Evolutionary conservation across 1,140 invertebrate species (phyloP), one percentile per base, ranked within the genome.

Genomic region (Penaeus japonicus): DNA sequence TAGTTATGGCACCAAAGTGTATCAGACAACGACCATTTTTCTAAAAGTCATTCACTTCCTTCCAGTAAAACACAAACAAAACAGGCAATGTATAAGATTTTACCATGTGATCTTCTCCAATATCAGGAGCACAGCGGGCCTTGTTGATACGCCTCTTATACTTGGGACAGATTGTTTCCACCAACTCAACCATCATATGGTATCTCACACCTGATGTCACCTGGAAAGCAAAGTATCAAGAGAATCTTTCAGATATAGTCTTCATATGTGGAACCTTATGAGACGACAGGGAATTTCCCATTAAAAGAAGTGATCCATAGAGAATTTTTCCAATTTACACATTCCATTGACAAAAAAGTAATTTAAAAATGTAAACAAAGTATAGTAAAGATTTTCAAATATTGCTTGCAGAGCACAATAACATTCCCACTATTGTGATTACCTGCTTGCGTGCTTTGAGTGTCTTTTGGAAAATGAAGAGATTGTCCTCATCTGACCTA

Each of bases 91-190:
- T 47, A n/a, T 2, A 62, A 24, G 12, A 73, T 18, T 53, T 78
- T 89, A 90, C 90, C 90, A 87, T 77, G n/a, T 62, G 73, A 47
- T 90, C 90, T 65, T 90, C 90, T 7, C 87, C 85, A 85, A 89
- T 86, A 59, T 90, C 90, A 30, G 88, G 85, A 18, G 57, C 35
- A 54, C 90, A 90, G 57, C 90, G 90, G 30, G 88, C 24, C 65
- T 90, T 90, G 70, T 90, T 77, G 87, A 90, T 90, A 47, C 82
- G 79, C 32, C 84, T 80, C 75, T 90, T 90, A 85, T 90, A 90
- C 80, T 90, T 90, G 54, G 90, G 90, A 54, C 90, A 90, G 24
- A 90, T 84, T 22, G 90, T 90, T 57, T 90, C 87, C 17, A 77
- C 70, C 20, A 90, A 54, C 78, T 90, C 90, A 27, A 89, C 90